Evolutionary conservation across 2,888 invertebrate genomes (phyloP).

Genomic region (Uloborus plumipes): DNA sequence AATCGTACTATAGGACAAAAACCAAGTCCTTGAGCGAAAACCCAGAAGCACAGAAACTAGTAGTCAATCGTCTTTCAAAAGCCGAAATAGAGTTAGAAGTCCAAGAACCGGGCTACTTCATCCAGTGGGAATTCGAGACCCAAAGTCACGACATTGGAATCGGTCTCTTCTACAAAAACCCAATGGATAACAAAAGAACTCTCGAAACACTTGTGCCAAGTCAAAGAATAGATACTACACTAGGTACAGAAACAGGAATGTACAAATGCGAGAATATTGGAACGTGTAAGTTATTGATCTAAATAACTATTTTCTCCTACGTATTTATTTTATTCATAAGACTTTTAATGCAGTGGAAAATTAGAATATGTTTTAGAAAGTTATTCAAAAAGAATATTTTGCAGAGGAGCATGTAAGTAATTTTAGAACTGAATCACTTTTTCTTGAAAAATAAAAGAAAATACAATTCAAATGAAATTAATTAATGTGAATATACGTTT

Average conservation of each 20-base stretch:
- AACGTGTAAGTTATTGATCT: constrained; percentile 47
- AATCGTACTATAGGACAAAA: constrained; percentile 9
- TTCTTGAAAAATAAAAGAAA: too few relatives aligned
- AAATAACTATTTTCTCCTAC: too few relatives aligned
- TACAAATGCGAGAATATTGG: constrained; percentile 13
- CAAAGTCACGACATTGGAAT: constrained; percentile 28
- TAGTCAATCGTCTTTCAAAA: constrained; percentile 3
- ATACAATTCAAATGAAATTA: too few relatives aligned
- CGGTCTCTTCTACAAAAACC: constrained; percentile 2
- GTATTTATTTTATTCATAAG: too few relatives aligned
- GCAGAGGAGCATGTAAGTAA: too few relatives aligned
- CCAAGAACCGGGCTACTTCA: constrained; percentile 4
- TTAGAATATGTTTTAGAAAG: too few relatives aligned
- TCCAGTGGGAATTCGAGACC: constrained; percentile 38
- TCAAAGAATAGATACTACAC: constrained; percentile 13
- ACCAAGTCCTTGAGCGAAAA: background rate
- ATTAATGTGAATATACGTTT: too few relatives aligned
- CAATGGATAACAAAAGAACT: background rate
- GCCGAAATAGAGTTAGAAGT: constrained; percentile 10
- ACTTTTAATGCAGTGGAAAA: too few relatives aligned
- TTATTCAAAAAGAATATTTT: too few relatives aligned
- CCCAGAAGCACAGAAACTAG: background rate
- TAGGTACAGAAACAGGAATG: constrained; percentile 3
- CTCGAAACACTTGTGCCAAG: constrained; percentile 13
- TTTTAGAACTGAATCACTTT: too few relatives aligned